Percentiles rank a stretch among this genome's conserved stretches.
phyloP scores from a whole-genome alignment of 2,797 vertebrate species.

The Enoplosus armatus region DNA sequence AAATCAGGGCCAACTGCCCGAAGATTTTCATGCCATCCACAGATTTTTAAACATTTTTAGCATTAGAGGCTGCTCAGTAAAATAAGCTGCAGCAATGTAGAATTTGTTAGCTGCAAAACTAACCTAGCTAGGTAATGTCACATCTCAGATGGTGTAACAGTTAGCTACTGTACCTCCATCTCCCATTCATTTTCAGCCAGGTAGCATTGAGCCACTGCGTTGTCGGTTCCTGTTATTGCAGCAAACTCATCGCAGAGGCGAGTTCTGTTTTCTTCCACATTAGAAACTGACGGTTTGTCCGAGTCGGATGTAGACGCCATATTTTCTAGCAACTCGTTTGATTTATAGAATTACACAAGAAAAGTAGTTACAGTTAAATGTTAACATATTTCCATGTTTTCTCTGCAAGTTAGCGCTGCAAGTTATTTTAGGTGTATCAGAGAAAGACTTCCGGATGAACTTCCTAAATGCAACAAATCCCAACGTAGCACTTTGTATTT shows the following conservation, averaged over 20 bases:
- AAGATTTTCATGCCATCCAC: neutral
- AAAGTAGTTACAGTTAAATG: neutral
- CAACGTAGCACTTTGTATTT: neutral
- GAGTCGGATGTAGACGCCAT: slow-evolving; percentile 36
- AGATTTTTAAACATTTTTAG: neutral
- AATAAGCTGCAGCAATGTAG: neutral
- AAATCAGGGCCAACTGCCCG: neutral
- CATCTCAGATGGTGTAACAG: neutral
- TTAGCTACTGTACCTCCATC: slow-evolving; percentile 82
- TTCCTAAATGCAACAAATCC: neutral
- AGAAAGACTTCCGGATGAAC: slow-evolving; percentile 51
- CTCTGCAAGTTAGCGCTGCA: neutral
- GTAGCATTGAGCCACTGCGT: slow-evolving; percentile 85
- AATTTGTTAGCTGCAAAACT: neutral
- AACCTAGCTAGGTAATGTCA: neutral
- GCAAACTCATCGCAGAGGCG: slow-evolving; percentile 88
- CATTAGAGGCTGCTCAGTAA: neutral
- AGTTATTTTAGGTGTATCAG: slow-evolving; percentile 13
- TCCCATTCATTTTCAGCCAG: slow-evolving; percentile 90
- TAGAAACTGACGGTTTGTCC: slow-evolving; percentile 56
- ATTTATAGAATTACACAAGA: neutral
- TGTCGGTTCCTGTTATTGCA: slow-evolving; percentile 82
- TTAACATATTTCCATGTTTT: neutral
- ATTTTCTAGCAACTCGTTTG: neutral
- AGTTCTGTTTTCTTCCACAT: slow-evolving; percentile 69